Evolutionary conservation across 2,888 invertebrate species (phyloP).

Genomic region (Cryptocephalus moraei): DNA sequence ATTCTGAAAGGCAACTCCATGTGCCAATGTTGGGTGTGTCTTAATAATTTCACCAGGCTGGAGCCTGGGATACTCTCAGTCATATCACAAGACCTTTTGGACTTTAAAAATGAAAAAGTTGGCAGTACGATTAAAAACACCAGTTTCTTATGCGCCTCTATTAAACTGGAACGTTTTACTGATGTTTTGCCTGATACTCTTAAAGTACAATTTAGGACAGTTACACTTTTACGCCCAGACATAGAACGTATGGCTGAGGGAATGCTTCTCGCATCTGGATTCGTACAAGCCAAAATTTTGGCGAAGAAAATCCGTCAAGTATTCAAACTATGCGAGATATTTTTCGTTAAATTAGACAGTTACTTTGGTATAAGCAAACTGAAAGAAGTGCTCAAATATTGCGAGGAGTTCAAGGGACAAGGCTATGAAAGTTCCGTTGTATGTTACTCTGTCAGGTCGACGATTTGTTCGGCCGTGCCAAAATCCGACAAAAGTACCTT

Average conservation of each 20-base stretch:
- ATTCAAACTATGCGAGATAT: conserved; percentile 37
- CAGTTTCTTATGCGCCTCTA: conserved; percentile 61
- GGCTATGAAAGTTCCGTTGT: no score
- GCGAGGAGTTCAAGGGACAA: no score
- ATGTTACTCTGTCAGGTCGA: no score
- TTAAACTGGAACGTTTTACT: conserved; percentile 34
- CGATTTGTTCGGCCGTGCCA: no score
- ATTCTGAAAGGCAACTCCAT: conserved; percentile 69
- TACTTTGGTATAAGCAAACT: conserved; percentile 75
- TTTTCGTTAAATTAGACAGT: conserved; percentile 65
- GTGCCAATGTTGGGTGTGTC: conserved; percentile 75
- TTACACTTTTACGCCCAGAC: conserved; percentile 78
- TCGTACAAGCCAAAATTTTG: conserved; percentile 56
- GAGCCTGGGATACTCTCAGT: conserved; percentile 69
- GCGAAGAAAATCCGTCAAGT: conserved; percentile 69
- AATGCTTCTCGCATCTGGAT: conserved; percentile 66
- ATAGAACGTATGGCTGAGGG: conserved; percentile 74
- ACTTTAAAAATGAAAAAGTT: no score
- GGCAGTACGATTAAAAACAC: no score
- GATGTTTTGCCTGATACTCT: conserved; percentile 73
- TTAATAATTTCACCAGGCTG: conserved; percentile 73
- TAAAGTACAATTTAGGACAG: conserved; percentile 67
- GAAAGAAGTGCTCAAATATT: no score
- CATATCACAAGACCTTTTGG: conserved; percentile 64
- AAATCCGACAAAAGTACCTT: not conserved